These are phyloP conservation scores for Saccostrea cuccullata DNA, from an alignment of 1,140 invertebrate species.

Conservation along the genomic window DNA sequence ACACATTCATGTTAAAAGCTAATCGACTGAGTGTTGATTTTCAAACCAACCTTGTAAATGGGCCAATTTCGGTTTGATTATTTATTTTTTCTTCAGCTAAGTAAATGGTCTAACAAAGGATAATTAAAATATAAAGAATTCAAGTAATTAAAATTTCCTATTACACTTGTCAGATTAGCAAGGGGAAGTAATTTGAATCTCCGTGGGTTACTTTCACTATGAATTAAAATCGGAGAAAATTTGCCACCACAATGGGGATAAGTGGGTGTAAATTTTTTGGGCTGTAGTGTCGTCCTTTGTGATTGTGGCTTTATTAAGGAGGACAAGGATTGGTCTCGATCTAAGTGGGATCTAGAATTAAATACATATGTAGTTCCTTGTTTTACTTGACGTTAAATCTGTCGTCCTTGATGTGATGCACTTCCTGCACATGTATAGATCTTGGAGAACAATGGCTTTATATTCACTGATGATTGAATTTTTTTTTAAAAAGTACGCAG, in stretches of 20 bases:
- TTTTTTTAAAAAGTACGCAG: background rate
- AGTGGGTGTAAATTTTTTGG: background rate
- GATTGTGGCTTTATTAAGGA: background rate
- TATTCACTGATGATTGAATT: too few relatives aligned
- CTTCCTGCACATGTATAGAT: background rate
- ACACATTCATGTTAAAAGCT: constrained; percentile 34
- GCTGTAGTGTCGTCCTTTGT: background rate
- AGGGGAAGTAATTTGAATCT: constrained; percentile 5
- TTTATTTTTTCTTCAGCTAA: background rate
- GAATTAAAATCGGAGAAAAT: background rate
- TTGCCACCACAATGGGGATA: background rate
- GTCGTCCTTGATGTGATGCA: background rate
- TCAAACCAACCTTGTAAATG: constrained; percentile 19
- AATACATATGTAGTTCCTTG: background rate
- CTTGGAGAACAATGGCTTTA: background rate
- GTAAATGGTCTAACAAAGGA: background rate
- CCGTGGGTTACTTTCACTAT: background rate
- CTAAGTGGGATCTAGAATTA: background rate
- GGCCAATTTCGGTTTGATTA: background rate
- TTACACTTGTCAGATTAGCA: background rate
- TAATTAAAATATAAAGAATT: background rate
- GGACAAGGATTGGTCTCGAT: background rate
- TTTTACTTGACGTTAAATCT: background rate
- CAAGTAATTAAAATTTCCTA: background rate
- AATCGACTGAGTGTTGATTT: background rate